Evolutionary conservation across 1,140 invertebrate genomes (phyloP), one percentile per base, ranked within the genome.

Genomic region (Hycleus phaleratus): DNA sequence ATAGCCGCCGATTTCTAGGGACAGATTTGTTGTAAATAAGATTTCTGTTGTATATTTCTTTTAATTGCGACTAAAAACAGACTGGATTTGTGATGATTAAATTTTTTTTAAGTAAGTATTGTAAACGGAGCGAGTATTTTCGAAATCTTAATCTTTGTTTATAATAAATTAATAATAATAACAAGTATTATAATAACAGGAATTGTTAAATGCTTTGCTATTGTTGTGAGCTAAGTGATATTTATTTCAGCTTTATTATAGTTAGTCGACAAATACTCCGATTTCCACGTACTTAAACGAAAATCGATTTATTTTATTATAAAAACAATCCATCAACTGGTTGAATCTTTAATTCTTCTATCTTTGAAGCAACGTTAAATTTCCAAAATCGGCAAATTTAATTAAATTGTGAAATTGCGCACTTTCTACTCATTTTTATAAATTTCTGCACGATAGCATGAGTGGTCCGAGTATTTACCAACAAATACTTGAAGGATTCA

Each of bases 1-100:
- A 81, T 85, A 45, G 46, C 58, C 10, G 61, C 65, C 3, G 67
- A 68, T n/a, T 42, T 42, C 40, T 42, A 56, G 66, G 67, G 67
- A 42, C 49, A 38, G 32, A 39, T 32, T 49, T 52, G 54, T 61
- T 53, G 49, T 43, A 49, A 44, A 49, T 44, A 55, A 47, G 53
- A 51, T 60, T 61, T 57, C 25, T 43, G 58, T 61, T 56, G 49
- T 61, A 57, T 38, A 52, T 61, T 57, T 52, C 49, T 57, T 49
- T 32, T 3, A 32, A 32, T 32, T 32, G 18, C 32, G 7, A 5
- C 4, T 32, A 32, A 5, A 61, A 58, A 61, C 53, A 64, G 60
- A 59, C 59, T 61, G 62, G 59, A 63, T 62, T 61, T 63, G 64
- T 66, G 59, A 61, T 61, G 61, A 18, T 63, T 52, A 62, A 62